phyloP scores from a whole-genome alignment of 2,113 vertebrate genomes.

The Hepsetus odoe region DNA sequence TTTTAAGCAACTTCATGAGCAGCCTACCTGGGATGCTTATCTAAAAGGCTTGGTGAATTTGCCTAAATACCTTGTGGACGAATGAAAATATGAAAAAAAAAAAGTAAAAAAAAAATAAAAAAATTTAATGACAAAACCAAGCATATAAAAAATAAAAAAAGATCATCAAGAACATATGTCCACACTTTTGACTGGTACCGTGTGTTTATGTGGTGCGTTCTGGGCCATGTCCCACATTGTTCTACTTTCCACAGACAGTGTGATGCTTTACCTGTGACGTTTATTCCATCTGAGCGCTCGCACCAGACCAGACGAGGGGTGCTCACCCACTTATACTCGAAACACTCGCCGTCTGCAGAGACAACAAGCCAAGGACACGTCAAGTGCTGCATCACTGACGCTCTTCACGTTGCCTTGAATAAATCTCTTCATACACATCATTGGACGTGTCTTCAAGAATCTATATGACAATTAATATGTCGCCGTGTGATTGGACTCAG shows the following conservation, averaged over 20 bases:
- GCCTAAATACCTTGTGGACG: no score
- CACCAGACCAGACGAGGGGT: slow-evolving; percentile 86
- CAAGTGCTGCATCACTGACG: background rate
- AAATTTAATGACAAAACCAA: no score
- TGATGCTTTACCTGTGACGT: slow-evolving; percentile 86
- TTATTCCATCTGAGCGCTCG: slow-evolving; percentile 93
- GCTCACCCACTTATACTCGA: slow-evolving; percentile 92
- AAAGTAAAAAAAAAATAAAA: no score
- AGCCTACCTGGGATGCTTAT: no score
- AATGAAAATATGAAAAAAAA: no score
- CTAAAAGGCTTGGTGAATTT: no score
- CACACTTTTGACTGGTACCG: background rate
- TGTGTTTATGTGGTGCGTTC: background rate
- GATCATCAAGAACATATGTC: background rate
- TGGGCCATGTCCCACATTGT: background rate
- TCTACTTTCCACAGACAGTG: background rate
- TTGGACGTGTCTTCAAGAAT: background rate
- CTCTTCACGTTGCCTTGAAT: background rate
- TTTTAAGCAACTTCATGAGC: no score
- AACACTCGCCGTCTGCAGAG: slow-evolving; percentile 87
- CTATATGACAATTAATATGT: background rate
- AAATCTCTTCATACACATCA: background rate
- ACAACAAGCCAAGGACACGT: background rate
- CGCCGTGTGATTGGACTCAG: no score
- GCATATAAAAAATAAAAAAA: background rate